Evolutionary conservation across 2,797 vertebrate species (phyloP).

Genomic region (Leucoraja ocellata): DNA sequence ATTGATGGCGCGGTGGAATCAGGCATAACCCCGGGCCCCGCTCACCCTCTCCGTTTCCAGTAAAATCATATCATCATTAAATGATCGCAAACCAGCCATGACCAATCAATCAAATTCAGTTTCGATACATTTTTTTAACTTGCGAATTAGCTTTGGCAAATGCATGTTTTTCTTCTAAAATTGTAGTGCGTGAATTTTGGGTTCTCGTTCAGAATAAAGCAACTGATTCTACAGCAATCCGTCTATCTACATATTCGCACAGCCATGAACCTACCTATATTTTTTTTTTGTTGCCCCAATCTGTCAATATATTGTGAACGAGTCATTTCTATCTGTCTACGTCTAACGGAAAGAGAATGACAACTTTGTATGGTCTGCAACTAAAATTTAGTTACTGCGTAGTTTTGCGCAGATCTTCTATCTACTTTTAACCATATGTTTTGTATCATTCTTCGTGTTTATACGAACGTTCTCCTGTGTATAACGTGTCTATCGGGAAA

Average conservation of each 20-base stretch:
- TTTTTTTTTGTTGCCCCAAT: neutral
- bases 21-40: slow-evolving; percentile 11
- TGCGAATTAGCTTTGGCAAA: slow-evolving; percentile 15
- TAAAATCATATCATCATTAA: slow-evolving; percentile 37
- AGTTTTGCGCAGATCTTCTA: neutral
- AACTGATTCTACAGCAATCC: neutral
- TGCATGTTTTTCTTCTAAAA: neutral
- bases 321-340: neutral
- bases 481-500: neutral
- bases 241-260: neutral
- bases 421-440: neutral
- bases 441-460: neutral
- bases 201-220: neutral
- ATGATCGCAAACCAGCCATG: slow-evolving; percentile 12
- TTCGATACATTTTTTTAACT: slow-evolving; percentile 14
- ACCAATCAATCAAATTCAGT: slow-evolving; percentile 31
- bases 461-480: neutral
- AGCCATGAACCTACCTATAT: neutral
- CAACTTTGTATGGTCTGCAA: neutral
- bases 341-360: neutral
- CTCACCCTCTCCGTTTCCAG: neutral
- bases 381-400: neutral
- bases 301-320: neutral
- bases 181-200: neutral
- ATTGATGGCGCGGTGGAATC: slow-evolving; percentile 29